Evolutionary conservation across 2,113 vertebrate genomes (phyloP).

Genomic region (Mandrillus leucophaeus): DNA sequence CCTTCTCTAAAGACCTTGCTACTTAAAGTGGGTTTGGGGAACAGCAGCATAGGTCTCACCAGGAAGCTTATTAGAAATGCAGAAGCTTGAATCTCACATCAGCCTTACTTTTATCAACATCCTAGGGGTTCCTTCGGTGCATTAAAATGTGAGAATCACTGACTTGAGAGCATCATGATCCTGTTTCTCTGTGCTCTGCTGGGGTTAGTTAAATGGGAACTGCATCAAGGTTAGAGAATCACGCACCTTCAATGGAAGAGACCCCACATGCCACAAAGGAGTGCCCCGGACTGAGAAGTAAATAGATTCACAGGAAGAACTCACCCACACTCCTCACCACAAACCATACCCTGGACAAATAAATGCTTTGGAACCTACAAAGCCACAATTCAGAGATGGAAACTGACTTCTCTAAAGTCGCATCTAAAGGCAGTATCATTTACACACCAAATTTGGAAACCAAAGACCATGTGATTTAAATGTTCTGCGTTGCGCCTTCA

Average conservation of each 20-base stretch:
- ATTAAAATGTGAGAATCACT: not conserved
- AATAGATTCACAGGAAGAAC: not conserved
- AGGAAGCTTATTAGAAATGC: not conserved
- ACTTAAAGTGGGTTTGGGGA: not conserved
- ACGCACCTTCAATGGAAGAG: not conserved
- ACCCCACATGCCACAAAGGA: not conserved
- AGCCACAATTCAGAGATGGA: not conserved
- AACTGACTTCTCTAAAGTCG: not conserved
- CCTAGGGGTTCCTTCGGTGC: not conserved
- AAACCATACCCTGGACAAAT: not conserved
- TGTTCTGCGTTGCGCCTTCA: not conserved
- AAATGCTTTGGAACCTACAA: not conserved
- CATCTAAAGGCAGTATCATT: not conserved
- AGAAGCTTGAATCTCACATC: not conserved
- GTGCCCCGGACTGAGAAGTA: not conserved
- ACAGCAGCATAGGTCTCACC: not conserved
- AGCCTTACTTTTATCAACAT: not conserved
- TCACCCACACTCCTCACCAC: not conserved
- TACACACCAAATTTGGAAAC: not conserved
- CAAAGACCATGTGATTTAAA: not conserved
- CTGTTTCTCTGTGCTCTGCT: not conserved
- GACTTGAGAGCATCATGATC: not conserved
- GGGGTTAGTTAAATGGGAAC: not conserved
- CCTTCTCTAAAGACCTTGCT: not conserved
- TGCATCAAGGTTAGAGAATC: not conserved